A percentile compares a stretch with the other conserved stretches of the same genome.
Evolutionary conservation across 2,888 invertebrate species (phyloP).

Genomic region (Lacanobia wlatinum): DNA sequence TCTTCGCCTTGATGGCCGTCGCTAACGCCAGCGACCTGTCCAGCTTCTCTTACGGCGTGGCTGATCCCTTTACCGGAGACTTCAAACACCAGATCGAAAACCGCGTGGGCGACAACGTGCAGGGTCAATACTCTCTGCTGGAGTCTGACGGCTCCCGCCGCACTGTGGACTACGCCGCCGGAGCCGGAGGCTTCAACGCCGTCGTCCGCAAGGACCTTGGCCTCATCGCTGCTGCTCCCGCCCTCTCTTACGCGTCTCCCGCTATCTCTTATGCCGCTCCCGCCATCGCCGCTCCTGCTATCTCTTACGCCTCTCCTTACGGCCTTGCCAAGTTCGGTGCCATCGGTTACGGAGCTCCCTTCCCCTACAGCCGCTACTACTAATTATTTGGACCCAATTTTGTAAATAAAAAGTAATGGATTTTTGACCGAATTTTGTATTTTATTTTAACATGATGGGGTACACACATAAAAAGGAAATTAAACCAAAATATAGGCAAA

Average conservation of each 20-base stretch:
- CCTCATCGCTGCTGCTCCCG: constrained; percentile 67
- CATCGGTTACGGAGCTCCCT: constrained; percentile 58
- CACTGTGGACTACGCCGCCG: constrained; percentile 89
- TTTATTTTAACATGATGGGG: constrained; percentile 3
- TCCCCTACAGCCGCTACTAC: constrained; percentile 62
- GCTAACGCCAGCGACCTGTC: constrained; percentile 76
- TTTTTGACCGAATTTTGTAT: constrained; percentile 25
- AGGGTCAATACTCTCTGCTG: constrained; percentile 79
- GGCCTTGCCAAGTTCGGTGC: constrained; percentile 47
- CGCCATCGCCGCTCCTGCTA: constrained; percentile 18
- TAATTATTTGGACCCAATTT: constrained; percentile 2
- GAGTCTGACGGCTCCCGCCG: constrained; percentile 89
- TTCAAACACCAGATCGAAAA: constrained; percentile 85
- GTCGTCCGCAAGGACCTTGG: constrained; percentile 87
- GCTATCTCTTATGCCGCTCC: constrained; percentile 65
- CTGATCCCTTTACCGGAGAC: constrained; percentile 89
- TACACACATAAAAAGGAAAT: too few relatives aligned
- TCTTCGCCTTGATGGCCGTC: constrained; percentile 76
- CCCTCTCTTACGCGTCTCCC: constrained; percentile 58
- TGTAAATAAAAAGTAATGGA: constrained; percentile 62
- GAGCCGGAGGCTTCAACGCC: constrained; percentile 89
- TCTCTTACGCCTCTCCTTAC: constrained; percentile 40
- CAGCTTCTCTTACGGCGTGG: constrained; percentile 88
- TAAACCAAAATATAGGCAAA: too few relatives aligned
- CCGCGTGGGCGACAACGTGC: constrained; percentile 71